These are phyloP conservation scores for Columba guinea DNA, from an alignment of 2,797 vertebrate genomes.

Conservation along the genomic window DNA sequence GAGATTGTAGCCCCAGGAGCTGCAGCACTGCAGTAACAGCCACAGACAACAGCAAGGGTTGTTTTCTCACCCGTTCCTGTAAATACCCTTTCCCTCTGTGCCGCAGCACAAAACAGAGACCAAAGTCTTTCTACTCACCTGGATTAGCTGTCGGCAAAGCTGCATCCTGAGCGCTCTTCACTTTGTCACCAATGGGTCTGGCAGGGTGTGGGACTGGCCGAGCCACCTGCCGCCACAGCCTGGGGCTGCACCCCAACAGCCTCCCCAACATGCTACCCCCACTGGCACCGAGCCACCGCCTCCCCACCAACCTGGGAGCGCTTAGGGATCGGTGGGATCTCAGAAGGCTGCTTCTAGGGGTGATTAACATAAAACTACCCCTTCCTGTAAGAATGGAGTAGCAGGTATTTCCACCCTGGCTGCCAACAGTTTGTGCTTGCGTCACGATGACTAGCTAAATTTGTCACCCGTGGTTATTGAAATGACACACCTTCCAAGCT, in stretches of 20 bases:
- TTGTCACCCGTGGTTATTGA: neutral
- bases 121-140: neutral
- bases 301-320: neutral
- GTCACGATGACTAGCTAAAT: neutral
- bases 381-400: neutral
- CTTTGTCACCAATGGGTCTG: neutral
- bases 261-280: neutral
- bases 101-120: rapidly evolving
- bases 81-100: neutral
- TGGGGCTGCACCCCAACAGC: neutral
- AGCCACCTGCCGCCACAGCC: neutral
- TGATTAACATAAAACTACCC: neutral
- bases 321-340: rapidly evolving
- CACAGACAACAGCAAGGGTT: rapidly evolving
- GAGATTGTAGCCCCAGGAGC: neutral
- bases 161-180: rapidly evolving
- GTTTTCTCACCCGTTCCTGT: neutral
- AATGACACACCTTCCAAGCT: neutral
- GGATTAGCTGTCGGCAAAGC: neutral
- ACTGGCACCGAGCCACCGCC: neutral
- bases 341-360: neutral
- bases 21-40: rapidly evolving
- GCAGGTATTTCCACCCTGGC: neutral
- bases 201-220: rapidly evolving
- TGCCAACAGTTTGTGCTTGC: neutral